Percentiles rank a stretch among this genome's conserved stretches.
These are phyloP conservation scores for Lepidiolamprologus cunningtoni DNA, from an alignment of 2,113 vertebrate species.

Conservation along the genomic window DNA sequence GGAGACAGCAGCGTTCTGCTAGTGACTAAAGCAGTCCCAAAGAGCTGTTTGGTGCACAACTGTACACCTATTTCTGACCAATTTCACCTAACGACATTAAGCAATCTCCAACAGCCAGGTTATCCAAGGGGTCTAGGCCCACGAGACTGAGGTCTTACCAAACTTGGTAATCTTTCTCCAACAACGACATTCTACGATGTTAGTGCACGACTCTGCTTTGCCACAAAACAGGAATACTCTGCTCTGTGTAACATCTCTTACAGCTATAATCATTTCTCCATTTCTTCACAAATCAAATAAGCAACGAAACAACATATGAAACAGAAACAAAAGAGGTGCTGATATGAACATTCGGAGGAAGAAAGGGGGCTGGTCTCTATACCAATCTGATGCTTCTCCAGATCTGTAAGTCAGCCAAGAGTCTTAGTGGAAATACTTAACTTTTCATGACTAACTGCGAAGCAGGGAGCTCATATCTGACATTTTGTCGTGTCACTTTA, in stretches of 20 bases:
- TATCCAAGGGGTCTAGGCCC: not conserved
- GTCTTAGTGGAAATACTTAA: not conserved
- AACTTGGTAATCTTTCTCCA: not conserved
- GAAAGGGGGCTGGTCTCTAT: not conserved
- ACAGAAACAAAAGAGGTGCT: not conserved
- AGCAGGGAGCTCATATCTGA: not conserved
- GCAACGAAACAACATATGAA: not conserved
- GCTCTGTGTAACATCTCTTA: not conserved
- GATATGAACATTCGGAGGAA: not conserved
- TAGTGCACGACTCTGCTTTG: accelerated
- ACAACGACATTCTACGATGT: not conserved
- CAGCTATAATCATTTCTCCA: not conserved
- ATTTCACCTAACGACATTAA: not conserved
- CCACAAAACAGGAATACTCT: not conserved
- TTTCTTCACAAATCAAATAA: not conserved
- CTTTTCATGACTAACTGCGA: not conserved
- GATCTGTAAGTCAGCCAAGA: not conserved
- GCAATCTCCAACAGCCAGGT: not conserved
- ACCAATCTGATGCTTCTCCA: not conserved
- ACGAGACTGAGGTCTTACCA: not conserved
- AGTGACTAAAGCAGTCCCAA: not conserved
- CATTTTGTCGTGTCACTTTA: not conserved
- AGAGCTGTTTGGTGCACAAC: not conserved
- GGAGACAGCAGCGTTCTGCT: not conserved
- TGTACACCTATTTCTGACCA: not conserved